phyloP scores from a whole-genome alignment of 2,797 vertebrate genomes.

The Cirrhinus mrigala region DNA sequence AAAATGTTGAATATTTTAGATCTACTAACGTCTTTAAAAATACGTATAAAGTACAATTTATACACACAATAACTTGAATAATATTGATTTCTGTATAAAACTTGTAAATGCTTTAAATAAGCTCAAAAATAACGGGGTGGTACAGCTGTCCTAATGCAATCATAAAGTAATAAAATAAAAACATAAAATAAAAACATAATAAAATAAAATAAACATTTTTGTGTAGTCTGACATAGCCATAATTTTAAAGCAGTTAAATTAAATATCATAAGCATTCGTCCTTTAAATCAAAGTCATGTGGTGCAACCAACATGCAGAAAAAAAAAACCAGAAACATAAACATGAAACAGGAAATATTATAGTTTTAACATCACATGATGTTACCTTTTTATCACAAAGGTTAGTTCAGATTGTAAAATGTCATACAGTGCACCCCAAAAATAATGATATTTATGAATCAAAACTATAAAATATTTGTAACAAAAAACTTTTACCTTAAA shows the following conservation, averaged over 20 bases:
- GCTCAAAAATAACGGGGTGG: not conserved
- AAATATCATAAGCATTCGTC: not conserved
- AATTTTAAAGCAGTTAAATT: not conserved
- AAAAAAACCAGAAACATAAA: not conserved
- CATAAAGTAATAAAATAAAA: no score
- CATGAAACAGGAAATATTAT: not conserved
- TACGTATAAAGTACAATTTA: no score
- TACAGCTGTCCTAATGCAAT: no score
- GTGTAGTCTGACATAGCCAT: not conserved
- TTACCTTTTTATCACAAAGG: not conserved
- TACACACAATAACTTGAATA: no score
- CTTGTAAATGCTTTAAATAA: not conserved
- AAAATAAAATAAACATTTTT: no score
- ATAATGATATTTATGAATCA: no score
- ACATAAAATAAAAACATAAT: no score
- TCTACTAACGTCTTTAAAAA: not conserved
- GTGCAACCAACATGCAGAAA: not conserved
- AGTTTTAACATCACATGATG: not conserved
- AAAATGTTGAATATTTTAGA: not conserved
- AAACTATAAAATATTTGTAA: not conserved
- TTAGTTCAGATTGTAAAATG: not conserved
- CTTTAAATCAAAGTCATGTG: not conserved
- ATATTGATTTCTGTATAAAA: no score
- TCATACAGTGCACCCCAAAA: not conserved
- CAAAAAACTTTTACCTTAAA: no score